Base-by-base conservation (phyloP, 1,140 invertebrate species). In the Spodoptera litura region DNA sequence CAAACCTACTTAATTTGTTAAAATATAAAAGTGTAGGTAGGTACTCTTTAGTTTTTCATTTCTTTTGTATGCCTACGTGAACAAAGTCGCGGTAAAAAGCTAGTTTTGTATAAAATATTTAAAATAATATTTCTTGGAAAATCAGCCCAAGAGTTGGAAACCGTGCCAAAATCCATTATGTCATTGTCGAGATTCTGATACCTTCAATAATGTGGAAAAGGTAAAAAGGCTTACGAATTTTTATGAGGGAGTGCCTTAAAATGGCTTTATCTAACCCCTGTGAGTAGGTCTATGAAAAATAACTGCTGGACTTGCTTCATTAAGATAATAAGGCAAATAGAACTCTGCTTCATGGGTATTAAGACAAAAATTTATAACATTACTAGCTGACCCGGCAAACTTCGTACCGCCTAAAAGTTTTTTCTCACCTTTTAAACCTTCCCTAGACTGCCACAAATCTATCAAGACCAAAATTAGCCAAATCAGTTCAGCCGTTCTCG, bases 151-250 rank as follows among this genome's bases (percentile, higher is more conserved):
- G 13, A 38, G 35, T 13, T n/a, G 38, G 61, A 9, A 8, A 44
- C n/a, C 27, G 61, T 64, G 38, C 61, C 61, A 44, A 31, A 64
- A 44, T 64, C 13, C 61, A 44, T n/a, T 64, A 15, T 44, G 35
- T 64, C 35, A 64, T 64, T 64, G 49, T 64, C 61, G 35, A 64
- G 61, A 20, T 20, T 20, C 20, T 20, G 20, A 64, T 64, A 15
- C 15, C 61, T 31, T 15, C 61, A 35, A 15, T 15, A 64, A 35
- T 44, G 15, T n/a, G n/a, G 61, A 64, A 49, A 49, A 64, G n/a
- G 31, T 31, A 20, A 8, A 38, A 38, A 20, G 5, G 35, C 10
- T 44, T 64, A 20, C n/a, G 35, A 38, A 15, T 15, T n/a, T 44
- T 13, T 44, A 35, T n/a, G 58, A 35, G 9, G n/a, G 27, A 15